phyloP scores from a whole-genome alignment of 2,888 invertebrate species.

The Dorcus hopei region DNA sequence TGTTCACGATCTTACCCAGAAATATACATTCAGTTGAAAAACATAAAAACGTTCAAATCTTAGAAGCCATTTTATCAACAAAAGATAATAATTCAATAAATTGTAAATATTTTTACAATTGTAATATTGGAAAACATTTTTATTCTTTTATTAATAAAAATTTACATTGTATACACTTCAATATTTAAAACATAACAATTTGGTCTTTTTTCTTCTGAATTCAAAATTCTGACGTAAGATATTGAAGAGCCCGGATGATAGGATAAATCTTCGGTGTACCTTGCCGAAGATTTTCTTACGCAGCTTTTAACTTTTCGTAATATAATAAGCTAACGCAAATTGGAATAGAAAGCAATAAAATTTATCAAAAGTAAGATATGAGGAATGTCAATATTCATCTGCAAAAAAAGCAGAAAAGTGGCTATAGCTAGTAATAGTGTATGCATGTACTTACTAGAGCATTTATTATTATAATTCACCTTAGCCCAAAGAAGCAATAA shows the following conservation, averaged over 20 bases:
- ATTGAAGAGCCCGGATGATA: slow-evolving; percentile 21
- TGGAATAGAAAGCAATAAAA: slow-evolving; percentile 41
- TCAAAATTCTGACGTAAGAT: background rate
- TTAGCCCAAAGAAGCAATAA: slow-evolving; percentile 49
- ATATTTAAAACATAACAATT: too few species aligned
- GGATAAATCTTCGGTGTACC: slow-evolving; percentile 15
- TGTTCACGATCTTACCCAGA: too few species aligned
- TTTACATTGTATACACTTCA: too few species aligned
- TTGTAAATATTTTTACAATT: too few species aligned
- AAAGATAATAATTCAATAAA: too few species aligned
- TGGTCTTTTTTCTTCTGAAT: too few species aligned
- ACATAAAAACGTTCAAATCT: too few species aligned
- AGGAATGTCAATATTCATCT: slow-evolving; percentile 29
- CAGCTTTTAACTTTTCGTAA: slow-evolving; percentile 26
- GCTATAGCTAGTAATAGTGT: slow-evolving; percentile 42
- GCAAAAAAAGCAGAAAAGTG: slow-evolving; percentile 31
- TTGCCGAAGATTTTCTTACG: slow-evolving; percentile 28
- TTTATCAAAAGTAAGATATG: slow-evolving; percentile 19
- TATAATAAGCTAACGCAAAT: slow-evolving; percentile 26
- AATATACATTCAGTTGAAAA: too few species aligned
- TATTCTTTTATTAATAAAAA: too few species aligned
- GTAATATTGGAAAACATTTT: too few species aligned
- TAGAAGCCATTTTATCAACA: too few species aligned
- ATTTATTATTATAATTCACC: slow-evolving; percentile 41
- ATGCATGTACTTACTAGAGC: slow-evolving; percentile 44